A percentile compares a stretch with the other conserved stretches of the same genome.
Evolutionary conservation across 2,888 invertebrate species (phyloP).

Genomic region (Hecatera dysodea): DNA sequence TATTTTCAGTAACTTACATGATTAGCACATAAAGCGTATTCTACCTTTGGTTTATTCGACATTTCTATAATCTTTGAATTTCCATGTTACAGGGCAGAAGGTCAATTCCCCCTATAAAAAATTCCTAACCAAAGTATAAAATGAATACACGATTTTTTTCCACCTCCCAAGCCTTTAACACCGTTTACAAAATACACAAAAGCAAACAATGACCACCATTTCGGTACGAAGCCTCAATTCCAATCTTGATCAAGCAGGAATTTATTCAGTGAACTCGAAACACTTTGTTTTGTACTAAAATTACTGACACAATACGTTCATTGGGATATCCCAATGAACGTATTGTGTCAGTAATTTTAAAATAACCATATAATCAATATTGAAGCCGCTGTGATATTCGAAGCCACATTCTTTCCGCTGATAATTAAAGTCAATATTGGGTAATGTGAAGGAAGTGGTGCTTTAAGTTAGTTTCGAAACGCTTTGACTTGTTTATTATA

Average conservation of each 20-base stretch:
- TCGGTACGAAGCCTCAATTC: conserved; percentile 55
- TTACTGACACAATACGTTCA: conserved; percentile 50
- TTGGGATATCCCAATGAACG: conserved; percentile 42
- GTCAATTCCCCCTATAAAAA: background rate
- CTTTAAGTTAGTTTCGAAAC: conserved; percentile 27
- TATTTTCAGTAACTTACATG: too few species aligned
- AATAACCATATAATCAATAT: too few species aligned
- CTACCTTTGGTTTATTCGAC: background rate
- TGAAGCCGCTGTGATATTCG: conserved; percentile 36
- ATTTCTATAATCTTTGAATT: background rate
- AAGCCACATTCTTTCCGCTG: conserved; percentile 56
- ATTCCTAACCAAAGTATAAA: conserved; percentile 15
- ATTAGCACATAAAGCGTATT: too few species aligned
- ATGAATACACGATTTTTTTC: conserved; percentile 14
- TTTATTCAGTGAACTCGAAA: conserved; percentile 64
- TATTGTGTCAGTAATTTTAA: conserved; percentile 58
- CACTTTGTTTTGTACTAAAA: conserved; percentile 59
- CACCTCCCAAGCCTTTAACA: conserved; percentile 22
- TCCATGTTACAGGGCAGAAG: background rate
- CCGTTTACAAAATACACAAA: conserved; percentile 53
- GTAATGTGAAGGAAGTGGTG: conserved; percentile 29
- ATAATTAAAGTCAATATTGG: conserved; percentile 62
- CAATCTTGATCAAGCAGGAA: conserved; percentile 63
- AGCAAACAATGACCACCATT: conserved; percentile 59
- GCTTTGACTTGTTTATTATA: too few species aligned